These are phyloP conservation scores for Hyles vespertilio DNA, from an alignment of 1,140 invertebrate genomes.

Conservation along the genomic window DNA sequence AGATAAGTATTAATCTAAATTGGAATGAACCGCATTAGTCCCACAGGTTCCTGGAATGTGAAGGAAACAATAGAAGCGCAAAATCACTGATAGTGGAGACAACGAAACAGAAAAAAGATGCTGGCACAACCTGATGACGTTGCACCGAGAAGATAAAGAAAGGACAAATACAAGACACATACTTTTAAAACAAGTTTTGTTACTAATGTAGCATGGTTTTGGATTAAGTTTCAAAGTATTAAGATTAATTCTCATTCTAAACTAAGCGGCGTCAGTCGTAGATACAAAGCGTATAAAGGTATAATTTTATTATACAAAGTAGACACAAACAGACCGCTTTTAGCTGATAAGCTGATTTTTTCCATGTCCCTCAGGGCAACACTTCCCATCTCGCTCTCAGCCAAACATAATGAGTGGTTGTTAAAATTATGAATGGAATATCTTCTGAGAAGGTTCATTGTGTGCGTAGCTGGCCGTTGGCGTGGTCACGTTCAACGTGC, in stretches of 20 bases:
- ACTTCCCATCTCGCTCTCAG: conserved; percentile 33
- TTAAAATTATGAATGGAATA: conserved; percentile 65
- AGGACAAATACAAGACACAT: background rate
- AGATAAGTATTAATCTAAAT: too few relatives aligned
- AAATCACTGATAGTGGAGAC: too few relatives aligned
- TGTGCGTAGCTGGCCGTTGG: conserved; percentile 28
- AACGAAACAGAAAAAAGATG: too few relatives aligned
- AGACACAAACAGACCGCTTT: conserved; percentile 11
- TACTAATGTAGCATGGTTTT: too few relatives aligned
- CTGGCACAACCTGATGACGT: too few relatives aligned
- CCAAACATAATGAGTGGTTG: conserved; percentile 56
- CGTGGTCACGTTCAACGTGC: conserved; percentile 17
- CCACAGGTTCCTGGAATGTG: too few relatives aligned
- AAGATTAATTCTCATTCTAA: too few relatives aligned
- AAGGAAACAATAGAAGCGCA: too few relatives aligned
- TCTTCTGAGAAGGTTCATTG: conserved; percentile 35
- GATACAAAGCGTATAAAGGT: conserved; percentile 4
- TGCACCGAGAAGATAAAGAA: background rate
- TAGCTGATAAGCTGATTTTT: conserved; percentile 24
- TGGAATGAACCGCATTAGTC: too few relatives aligned
- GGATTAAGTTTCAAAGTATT: too few relatives aligned
- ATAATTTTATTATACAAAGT: conserved; percentile 9
- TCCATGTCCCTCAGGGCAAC: conserved; percentile 31
- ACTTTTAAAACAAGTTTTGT: background rate
- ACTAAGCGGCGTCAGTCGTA: background rate